Evolutionary conservation across 2,113 vertebrate genomes (phyloP).

Genomic region (Tragulus kanchil): DNA sequence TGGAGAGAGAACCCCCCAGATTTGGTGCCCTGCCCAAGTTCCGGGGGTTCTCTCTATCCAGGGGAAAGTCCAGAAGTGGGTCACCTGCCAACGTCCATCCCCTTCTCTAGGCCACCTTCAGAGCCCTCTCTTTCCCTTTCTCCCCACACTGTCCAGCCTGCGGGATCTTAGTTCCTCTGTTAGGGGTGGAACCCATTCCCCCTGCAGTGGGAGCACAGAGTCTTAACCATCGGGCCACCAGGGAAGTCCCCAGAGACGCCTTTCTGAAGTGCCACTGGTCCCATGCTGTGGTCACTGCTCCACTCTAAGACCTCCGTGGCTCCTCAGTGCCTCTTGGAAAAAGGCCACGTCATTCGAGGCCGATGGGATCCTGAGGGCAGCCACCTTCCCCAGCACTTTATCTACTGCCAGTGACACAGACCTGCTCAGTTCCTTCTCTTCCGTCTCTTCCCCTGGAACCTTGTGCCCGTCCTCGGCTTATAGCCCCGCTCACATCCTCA

Average conservation of each 20-base stretch:
- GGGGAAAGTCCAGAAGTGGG: neutral
- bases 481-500: neutral
- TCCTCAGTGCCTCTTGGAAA: neutral
- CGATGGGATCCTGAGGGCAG: neutral
- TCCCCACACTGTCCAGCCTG: neutral
- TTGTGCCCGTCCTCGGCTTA: neutral
- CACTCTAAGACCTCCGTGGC: neutral
- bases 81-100: neutral
- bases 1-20: neutral
- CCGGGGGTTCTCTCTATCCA: neutral
- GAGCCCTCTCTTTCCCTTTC: neutral
- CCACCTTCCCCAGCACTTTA: neutral
- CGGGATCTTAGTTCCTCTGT: neutral
- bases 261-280: neutral
- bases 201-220: neutral
- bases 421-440: neutral
- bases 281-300: neutral
- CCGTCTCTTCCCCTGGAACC: neutral
- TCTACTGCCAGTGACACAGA: neutral
- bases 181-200: neutral
- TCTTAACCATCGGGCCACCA: neutral
- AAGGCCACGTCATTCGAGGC: rapidly evolving
- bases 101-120: neutral
- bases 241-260: neutral
- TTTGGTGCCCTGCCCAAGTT: neutral